Base-by-base conservation (phyloP, 1,140 invertebrate species). In the Drosophila guanche region DNA sequence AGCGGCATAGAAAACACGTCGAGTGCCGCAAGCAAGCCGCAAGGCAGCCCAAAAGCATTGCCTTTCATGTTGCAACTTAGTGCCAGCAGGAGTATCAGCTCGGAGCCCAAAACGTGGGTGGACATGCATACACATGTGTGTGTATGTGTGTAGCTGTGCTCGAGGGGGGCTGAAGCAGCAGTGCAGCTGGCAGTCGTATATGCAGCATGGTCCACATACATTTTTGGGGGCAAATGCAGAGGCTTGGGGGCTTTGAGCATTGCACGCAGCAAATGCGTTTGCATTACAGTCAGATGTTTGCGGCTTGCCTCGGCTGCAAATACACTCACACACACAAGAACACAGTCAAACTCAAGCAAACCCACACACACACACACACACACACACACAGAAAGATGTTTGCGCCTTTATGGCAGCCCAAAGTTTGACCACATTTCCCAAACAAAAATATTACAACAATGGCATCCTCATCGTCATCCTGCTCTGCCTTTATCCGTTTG, bases 391-490 rank as follows among this genome's bases (percentile, higher is more conserved):
- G 45, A 46, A 23, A 61, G 54, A 62, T 85, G 81, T 80, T 85
- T 85, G 81, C 81, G 81, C 81, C 81, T 85, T 85, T 86, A 86
- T 85, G 81, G 81, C 81, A 86, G 83, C 60, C 29, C 81, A 86
- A 85, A 85, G 62, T 86, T 85, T 85, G 73, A 80, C 81, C 81
- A 85, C 81, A 85, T 85, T 85, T 85, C 81, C 67, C 77, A 81
- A 86, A 85, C 81, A 86, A 86, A 85, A 85, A 86, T 86, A 86
- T 85, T 85, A 85, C 81, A 80, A 85, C 81, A 85, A 85, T 85
- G 76, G 69, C 63, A 54, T 57, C 72, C 66, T 48, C 66, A 48
- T 42, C 47, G 20, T 50, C 48, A 42, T 51, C 33, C 48, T 37
- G 25, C 16, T 20, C 16, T 20, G 16, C 16, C 16, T 20, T 20